Conservation (phyloP, 2,888 invertebrate genomes). For the Sympetrum striolatum region DNA sequence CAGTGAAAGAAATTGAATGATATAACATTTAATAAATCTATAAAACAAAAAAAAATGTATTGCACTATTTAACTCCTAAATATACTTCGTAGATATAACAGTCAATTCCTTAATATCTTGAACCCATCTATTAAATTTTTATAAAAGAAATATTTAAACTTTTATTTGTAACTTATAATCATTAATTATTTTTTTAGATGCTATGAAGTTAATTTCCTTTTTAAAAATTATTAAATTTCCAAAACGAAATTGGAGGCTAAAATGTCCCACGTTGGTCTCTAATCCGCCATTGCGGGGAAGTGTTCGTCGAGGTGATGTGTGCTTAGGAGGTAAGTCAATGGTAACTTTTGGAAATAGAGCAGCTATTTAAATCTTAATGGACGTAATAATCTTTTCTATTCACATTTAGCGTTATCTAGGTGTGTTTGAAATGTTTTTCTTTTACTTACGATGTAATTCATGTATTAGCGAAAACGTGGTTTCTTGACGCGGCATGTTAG, state of each 20-base stretch:
- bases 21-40: too few relatives aligned
- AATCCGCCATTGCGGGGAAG: slow-evolving; percentile 13
- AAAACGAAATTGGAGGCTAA: background rate
- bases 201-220: too few relatives aligned
- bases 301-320: slow-evolving; percentile 4
- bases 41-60: too few relatives aligned
- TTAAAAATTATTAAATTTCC: background rate
- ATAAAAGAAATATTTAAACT: too few relatives aligned
- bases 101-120: background rate
- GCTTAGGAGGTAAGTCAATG: slow-evolving; percentile 7
- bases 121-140: background rate
- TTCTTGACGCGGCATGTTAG: slow-evolving; percentile 25
- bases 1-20: too few relatives aligned
- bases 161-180: too few relatives aligned
- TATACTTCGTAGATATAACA: too few relatives aligned
- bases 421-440: background rate
- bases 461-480: background rate
- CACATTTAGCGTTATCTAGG: background rate
- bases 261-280: background rate
- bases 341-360: background rate
- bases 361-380: background rate
- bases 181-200: too few relatives aligned
- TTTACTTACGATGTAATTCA: background rate
- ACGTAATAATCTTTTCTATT: background rate
- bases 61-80: too few relatives aligned